A percentile compares a stretch with the other conserved stretches of the same genome.
Conservation (phyloP, 2,888 invertebrate species). For the Deilephila porcellus region DNA sequence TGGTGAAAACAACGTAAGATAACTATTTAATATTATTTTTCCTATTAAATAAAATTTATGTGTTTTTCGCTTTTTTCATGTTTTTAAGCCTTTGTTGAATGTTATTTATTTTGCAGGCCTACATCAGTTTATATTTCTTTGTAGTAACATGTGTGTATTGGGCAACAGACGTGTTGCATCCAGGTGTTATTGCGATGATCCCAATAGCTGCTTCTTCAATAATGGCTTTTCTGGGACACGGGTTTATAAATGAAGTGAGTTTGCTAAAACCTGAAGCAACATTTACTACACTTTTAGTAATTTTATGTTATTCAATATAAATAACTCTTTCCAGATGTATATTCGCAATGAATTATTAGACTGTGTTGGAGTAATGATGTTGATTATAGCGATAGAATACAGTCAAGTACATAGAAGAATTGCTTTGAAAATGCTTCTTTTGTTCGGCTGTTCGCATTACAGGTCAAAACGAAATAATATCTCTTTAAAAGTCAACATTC, state of each 20-base stretch:
- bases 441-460: constrained; percentile 73
- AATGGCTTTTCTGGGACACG: constrained; percentile 44
- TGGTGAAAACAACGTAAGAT: constrained; percentile 58
- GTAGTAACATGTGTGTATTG: constrained; percentile 60
- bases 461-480: constrained; percentile 48
- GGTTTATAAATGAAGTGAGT: constrained; percentile 55
- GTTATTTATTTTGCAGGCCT: constrained; percentile 46
- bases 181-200: constrained; percentile 56
- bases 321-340: constrained; percentile 52
- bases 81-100: background rate
- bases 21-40: background rate
- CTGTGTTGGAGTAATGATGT: constrained; percentile 62
- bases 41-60: background rate
- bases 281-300: background rate
- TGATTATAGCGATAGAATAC: constrained; percentile 62
- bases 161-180: constrained; percentile 61
- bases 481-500: too few relatives aligned
- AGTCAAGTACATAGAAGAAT: constrained; percentile 59
- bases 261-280: background rate
- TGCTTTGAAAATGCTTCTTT: constrained; percentile 63
- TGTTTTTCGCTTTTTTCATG: background rate
- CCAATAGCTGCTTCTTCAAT: constrained; percentile 59
- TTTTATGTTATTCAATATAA: background rate
- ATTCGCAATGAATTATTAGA: constrained; percentile 61
- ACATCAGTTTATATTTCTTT: constrained; percentile 63